phyloP scores from a whole-genome alignment of 1,140 invertebrate species.

The Bathynomus jamesi region DNA sequence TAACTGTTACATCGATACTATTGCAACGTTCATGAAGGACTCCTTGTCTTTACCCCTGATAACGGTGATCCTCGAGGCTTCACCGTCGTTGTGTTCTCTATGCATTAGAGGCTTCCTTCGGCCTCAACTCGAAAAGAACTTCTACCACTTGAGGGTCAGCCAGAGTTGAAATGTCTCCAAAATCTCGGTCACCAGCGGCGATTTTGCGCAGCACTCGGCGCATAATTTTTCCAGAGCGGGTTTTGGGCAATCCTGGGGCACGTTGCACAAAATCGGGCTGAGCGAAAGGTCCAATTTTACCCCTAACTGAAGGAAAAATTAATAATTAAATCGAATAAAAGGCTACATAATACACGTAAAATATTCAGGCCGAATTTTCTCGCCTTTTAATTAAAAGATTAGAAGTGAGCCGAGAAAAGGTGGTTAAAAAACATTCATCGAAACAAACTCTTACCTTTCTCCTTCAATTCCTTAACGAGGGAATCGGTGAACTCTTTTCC shows the following conservation, averaged over 20 bases:
- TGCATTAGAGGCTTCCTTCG: conserved; percentile 8
- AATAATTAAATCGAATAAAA: conserved; percentile 18
- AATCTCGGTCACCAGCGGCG: conserved; percentile 72
- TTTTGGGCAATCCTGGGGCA: conserved; percentile 88
- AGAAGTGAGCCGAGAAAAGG: neutral
- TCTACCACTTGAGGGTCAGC: conserved; percentile 51
- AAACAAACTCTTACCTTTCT: conserved; percentile 19
- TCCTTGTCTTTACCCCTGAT: neutral
- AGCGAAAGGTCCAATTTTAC: conserved; percentile 92
- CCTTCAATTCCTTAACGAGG: conserved; percentile 50
- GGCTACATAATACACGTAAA: neutral
- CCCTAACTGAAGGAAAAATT: conserved; percentile 57
- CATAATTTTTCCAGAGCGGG: conserved; percentile 97
- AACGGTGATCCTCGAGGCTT: neutral
- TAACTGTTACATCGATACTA: too few relatives aligned
- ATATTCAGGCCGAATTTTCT: neutral
- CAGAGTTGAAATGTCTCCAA: conserved; percentile 84
- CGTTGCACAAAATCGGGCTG: conserved; percentile 88
- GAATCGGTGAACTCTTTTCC: conserved; percentile 60
- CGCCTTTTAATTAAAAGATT: neutral
- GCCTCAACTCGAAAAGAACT: conserved; percentile 42
- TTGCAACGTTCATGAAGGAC: too few relatives aligned
- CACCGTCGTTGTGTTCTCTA: neutral
- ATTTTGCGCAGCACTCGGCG: conserved; percentile 87
- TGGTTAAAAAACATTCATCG: neutral